phyloP scores from a whole-genome alignment of 2,888 invertebrate species.

The Phortica magna region DNA sequence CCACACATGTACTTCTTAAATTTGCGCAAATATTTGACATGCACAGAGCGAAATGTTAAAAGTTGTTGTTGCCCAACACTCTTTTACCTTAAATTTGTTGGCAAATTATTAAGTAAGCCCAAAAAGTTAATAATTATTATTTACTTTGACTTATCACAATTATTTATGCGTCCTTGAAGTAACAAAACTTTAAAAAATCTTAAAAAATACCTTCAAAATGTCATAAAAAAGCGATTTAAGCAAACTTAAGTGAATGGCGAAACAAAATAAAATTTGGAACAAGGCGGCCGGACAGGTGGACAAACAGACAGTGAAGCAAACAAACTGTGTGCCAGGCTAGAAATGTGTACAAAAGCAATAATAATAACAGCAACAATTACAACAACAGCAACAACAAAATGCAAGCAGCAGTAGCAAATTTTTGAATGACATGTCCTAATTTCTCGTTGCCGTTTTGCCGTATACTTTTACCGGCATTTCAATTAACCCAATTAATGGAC shows the following conservation, averaged over 20 bases:
- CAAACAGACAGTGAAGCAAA: not conserved
- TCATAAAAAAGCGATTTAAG: not conserved
- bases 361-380: slow-evolving; percentile 32
- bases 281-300: too few species aligned
- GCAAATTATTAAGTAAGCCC: too few species aligned
- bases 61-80: too few species aligned
- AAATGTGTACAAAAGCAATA: slow-evolving; percentile 8
- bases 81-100: too few species aligned
- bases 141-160: too few species aligned
- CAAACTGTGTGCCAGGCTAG: not conserved
- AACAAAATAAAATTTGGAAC: too few species aligned
- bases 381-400: slow-evolving; percentile 18
- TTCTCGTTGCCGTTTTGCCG: slow-evolving; percentile 43
- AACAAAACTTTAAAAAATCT: slow-evolving; percentile 6
- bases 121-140: not conserved
- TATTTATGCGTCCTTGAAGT: slow-evolving; percentile 7
- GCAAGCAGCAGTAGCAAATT: not conserved
- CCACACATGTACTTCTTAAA: too few species aligned
- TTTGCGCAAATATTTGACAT: too few species aligned
- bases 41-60: too few species aligned
- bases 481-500: slow-evolving; percentile 77
- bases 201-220: slow-evolving; percentile 1
- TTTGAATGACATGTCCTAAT: slow-evolving; percentile 69
- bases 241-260: too few species aligned
- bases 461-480: slow-evolving; percentile 74